Evolutionary conservation across 2,888 invertebrate genomes (phyloP).

Genomic region (Drosophila ezoana): DNA sequence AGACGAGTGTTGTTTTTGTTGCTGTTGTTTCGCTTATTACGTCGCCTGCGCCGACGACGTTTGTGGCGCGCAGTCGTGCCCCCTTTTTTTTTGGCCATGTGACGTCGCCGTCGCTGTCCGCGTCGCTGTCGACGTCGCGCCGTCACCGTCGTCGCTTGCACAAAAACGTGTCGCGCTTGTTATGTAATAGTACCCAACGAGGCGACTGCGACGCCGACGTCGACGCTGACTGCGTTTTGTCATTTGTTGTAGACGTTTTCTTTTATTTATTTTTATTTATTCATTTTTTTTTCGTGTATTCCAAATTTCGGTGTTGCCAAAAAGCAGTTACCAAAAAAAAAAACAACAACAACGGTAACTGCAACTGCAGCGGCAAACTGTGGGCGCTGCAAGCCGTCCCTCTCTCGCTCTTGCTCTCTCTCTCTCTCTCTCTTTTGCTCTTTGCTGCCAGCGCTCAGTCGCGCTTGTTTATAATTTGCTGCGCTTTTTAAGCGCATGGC

Average conservation of each 20-base stretch:
- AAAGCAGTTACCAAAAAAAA: constrained; percentile 47
- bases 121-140: constrained; percentile 15
- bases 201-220: constrained; percentile 20
- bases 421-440: constrained; percentile 7
- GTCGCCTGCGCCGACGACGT: constrained; percentile 48
- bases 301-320: constrained; percentile 60
- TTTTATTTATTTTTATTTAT: constrained; percentile 46
- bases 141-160: constrained; percentile 35
- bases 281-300: constrained; percentile 43
- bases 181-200: constrained; percentile 54
- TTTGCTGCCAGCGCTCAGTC: constrained; percentile 29
- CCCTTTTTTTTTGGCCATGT: constrained; percentile 72
- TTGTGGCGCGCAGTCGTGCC: constrained; percentile 72
- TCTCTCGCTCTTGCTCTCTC: constrained; percentile 8
- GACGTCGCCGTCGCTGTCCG: constrained; percentile 46
- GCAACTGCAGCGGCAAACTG: constrained; percentile 49
- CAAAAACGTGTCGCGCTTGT: constrained; percentile 64
- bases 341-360: constrained; percentile 42
- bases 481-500: constrained; percentile 74
- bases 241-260: constrained; percentile 53
- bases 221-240: constrained; percentile 49
- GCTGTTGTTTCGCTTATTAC: constrained; percentile 53
- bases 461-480: constrained; percentile 73
- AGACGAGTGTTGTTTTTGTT: constrained; percentile 37
- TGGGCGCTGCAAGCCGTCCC: constrained; percentile 60